phyloP scores from a whole-genome alignment of 2,888 invertebrate species.

The Capitulum mitella region DNA sequence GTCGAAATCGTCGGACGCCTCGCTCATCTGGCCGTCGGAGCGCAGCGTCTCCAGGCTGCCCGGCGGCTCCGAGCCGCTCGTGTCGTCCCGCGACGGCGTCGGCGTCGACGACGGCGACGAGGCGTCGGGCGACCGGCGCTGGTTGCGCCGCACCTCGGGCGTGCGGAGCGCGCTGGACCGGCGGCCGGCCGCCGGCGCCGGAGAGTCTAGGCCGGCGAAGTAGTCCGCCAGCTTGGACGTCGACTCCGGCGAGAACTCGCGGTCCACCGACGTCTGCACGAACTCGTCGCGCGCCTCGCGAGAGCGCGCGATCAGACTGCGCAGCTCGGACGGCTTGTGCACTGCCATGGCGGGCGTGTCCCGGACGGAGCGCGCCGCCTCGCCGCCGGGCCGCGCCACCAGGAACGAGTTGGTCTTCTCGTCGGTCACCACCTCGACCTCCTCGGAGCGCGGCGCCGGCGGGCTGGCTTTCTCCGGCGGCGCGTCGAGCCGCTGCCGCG shows the following conservation, averaged over 20 bases:
- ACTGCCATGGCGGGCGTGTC: not conserved
- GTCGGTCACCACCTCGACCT: constrained; percentile 21
- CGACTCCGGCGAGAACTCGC: not conserved
- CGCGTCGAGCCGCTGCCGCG: no score
- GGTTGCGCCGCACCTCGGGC: not conserved
- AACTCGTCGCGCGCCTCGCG: not conserved
- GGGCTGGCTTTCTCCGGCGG: not conserved
- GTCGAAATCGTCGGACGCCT: constrained; percentile 15
- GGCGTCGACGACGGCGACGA: not conserved
- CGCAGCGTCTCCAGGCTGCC: not conserved
- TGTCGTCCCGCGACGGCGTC: not conserved
- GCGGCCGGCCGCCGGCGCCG: not conserved
- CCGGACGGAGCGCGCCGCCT: not conserved
- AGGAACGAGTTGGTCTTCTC: constrained; percentile 15
- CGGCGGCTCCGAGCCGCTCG: not conserved
- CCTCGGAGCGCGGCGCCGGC: not conserved
- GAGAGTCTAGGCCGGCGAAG: constrained; percentile 7
- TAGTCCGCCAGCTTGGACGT: constrained; percentile 7
- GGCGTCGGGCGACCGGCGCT: not conserved
- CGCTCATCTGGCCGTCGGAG: not conserved
- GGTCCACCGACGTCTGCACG: not conserved
- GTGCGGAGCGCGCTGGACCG: not conserved
- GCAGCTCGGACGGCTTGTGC: not conserved
- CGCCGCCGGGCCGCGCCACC: not conserved
- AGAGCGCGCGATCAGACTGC: not conserved